These are phyloP conservation scores for Cyprinodon tularosa DNA, from an alignment of 2,113 vertebrate genomes.

Conservation along the genomic window DNA sequence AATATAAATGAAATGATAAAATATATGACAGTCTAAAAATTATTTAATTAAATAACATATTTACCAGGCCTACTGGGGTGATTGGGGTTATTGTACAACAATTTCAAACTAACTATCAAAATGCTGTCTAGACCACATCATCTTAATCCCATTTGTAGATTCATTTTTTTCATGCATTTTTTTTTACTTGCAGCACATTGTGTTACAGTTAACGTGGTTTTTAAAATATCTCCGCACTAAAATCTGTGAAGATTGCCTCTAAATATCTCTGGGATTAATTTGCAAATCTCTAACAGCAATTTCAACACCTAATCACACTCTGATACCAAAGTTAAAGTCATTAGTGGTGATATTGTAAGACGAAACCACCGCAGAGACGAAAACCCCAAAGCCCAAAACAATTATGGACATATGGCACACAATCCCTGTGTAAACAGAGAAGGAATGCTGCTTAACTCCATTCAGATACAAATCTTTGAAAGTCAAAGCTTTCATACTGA, in stretches of 20 bases:
- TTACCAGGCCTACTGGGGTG: too few relatives aligned
- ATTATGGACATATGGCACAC: constrained; percentile 54
- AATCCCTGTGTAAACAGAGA: constrained; percentile 58
- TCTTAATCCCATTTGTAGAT: not conserved
- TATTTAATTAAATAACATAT: too few relatives aligned
- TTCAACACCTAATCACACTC: constrained; percentile 40
- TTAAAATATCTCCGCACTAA: constrained; percentile 7
- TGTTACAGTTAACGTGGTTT: constrained; percentile 22
- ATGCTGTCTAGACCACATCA: not conserved
- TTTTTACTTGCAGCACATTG: constrained; percentile 28
- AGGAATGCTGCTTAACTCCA: constrained; percentile 54
- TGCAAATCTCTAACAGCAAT: constrained; percentile 30
- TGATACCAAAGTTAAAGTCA: constrained; percentile 59
- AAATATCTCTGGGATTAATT: constrained; percentile 18
- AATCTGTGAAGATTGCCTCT: constrained; percentile 9
- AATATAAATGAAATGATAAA: too few relatives aligned
- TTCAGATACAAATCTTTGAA: constrained; percentile 55
- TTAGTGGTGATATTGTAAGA: constrained; percentile 51
- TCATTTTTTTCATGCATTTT: constrained; percentile 5
- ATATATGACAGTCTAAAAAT: too few relatives aligned
- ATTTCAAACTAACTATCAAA: not conserved
- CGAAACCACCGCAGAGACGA: constrained; percentile 49
- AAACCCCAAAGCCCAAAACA: constrained; percentile 68
- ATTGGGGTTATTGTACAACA: too few relatives aligned
- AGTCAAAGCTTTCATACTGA: constrained; percentile 45